Conservation (phyloP, 2,113 vertebrate species). For the Podocnemis expansa region DNA sequence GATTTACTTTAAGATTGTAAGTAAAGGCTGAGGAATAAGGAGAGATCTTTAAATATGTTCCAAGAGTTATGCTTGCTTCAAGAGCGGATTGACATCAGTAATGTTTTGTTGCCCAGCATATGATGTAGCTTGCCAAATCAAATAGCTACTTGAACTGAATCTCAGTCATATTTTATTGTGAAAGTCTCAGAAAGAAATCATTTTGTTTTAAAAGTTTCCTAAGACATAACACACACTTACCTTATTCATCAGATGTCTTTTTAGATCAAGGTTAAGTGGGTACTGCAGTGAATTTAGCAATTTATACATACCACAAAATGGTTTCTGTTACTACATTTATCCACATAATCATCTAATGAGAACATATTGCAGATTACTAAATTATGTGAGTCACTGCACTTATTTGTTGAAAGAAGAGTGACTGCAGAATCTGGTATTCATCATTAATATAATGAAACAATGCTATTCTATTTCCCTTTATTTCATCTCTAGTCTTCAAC, state of each 20-base stretch:
- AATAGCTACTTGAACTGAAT: background rate
- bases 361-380: background rate
- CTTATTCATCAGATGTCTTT: background rate
- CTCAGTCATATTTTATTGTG: background rate
- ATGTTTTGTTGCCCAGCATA: background rate
- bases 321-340: background rate
- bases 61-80: background rate
- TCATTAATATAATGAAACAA: background rate
- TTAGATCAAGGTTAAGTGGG: background rate
- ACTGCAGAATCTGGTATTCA: background rate
- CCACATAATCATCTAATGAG: accelerated
- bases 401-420: background rate
- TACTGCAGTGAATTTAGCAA: background rate
- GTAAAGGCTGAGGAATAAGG: background rate
- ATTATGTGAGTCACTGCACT: background rate
- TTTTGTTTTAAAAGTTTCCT: background rate
- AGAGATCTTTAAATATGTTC: background rate
- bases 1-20: background rate
- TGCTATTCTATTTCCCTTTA: background rate
- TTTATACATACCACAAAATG: background rate
- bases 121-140: background rate
- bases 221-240: background rate
- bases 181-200: background rate
- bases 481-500: background rate
- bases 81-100: background rate